Evolutionary conservation across 1,140 invertebrate genomes (phyloP), one percentile per base, ranked within the genome.

Genomic region (Brachionus plicatilis): DNA sequence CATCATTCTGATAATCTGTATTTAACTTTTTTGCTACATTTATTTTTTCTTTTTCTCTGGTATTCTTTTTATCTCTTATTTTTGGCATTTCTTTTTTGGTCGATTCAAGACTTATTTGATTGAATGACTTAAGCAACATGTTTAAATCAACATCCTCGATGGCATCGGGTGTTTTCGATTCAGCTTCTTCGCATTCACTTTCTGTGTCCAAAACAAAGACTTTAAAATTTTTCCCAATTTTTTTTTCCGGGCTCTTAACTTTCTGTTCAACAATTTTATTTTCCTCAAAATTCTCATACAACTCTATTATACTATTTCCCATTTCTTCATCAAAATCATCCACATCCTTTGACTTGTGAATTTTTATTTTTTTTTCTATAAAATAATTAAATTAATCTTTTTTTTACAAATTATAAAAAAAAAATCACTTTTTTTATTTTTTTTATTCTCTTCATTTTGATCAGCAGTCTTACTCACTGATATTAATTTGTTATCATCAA

Each of bases 281-380:
- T 6, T n/a, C 12, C 8, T 24, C 33, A 45, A 2, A 17, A 75
- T 75, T 75, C 14, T 53, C 43, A 50, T 76, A 76, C 45, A 76
- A 45, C 41, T 82, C 79, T n/a, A 82, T 82, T n/a, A 65, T 27
- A 65, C 79, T 82, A 11, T 66, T 47, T 65, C 50, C 53, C 79
- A 60, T 29, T 43, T 82, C 50, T 3, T 60, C 53, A 47, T 82
- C 79, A 24, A 68, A 65, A 20, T 12, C 53, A 20, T 60, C 79
- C 3, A 41, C 53, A 20, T 60, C 79, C 0, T 60, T 14, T 82
- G 29, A 9, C 17, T 41, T 43, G 20, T 47, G n/a, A 3, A 45
- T 14, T 29, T 60, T 47, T 82, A 17, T 53, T 7, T 56, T 65
- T 24, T 80, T 53, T 45, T 43, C n/a, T 50, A 8, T 33, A 45